These are phyloP conservation scores for Corvus cornix DNA, from an alignment of 2,113 vertebrate species.

Conservation along the genomic window DNA sequence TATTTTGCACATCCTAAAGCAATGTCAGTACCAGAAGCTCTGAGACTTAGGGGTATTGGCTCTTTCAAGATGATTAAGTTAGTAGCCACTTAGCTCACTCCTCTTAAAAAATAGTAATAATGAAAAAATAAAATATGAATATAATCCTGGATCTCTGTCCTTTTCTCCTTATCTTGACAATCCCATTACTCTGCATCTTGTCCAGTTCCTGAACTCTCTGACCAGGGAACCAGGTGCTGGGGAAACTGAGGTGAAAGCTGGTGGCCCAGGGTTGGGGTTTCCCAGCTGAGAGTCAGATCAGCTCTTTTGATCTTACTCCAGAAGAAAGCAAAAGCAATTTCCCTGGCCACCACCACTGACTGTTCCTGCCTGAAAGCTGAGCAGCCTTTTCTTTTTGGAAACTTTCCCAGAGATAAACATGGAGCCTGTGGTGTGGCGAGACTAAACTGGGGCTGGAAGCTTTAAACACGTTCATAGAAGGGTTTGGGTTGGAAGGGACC, in stretches of 20 bases:
- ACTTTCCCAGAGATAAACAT: neutral
- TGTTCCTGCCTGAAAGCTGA: neutral
- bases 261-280: neutral
- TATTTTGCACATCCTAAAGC: neutral
- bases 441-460: neutral
- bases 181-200: neutral
- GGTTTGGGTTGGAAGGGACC: neutral
- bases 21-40: neutral
- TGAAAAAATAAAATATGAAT: neutral
- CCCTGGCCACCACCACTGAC: neutral
- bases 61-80: neutral
- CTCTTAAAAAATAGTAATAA: neutral
- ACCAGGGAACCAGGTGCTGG: neutral
- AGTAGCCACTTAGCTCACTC: neutral
- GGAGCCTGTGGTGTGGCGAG: neutral
- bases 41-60: neutral
- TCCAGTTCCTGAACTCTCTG: neutral
- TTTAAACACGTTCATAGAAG: fast-evolving
- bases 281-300: neutral
- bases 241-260: neutral
- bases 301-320: neutral
- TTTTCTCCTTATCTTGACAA: neutral
- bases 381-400: neutral
- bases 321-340: neutral
- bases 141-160: neutral